Evolutionary conservation across 2,113 vertebrate species (phyloP), one percentile per base, ranked within the genome.

Genomic region (Carassius carassius): DNA sequence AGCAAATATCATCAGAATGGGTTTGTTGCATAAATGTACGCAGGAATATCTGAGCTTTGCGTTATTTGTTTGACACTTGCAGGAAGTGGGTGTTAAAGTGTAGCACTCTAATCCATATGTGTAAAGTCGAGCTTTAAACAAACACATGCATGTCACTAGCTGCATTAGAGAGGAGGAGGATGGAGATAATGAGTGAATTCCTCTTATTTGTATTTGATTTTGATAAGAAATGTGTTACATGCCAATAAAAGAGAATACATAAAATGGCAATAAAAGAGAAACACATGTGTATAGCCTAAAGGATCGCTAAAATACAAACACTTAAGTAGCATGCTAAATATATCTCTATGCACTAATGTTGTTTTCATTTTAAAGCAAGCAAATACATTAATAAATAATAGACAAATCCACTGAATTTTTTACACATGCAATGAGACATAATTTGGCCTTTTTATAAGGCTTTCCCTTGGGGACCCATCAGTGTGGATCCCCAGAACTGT

Each of bases 31-130:
- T 60, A 41, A 21, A 23, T 23, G 32, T 78, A 29, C 19, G 10
- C 29, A 37, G 21, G 35, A 12, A 78, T 19, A 58, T 60, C 29
- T 17, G n/a, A 25, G 73, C 73, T 60, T 60, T 37, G 7, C 10
- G 4, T 21, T 13, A 41, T 60, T 41, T 14, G 54, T 60, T 60
- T 37, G 76, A 62, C 1, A 3, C 29, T 35, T 58, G 56, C 19
- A 60, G 21, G 21, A n/a, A 60, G 21, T 60, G 25, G 11, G n/a
- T 78, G 29, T 78, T 58, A 37, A 78, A 78, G 17, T 3, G 3
- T 51, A 51, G 47, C n/a, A 51, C 73, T 67, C 63, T 67, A 17
- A 67, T 67, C 63, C 63, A 17, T 67, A 17, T 67, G 63, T 65
- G 63, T 65, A 29, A 29, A 65, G 13, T 67, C 14, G 3, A 51